phyloP scores from a whole-genome alignment of 2,888 invertebrate species.

The Gymnoscelis rufifasciata region DNA sequence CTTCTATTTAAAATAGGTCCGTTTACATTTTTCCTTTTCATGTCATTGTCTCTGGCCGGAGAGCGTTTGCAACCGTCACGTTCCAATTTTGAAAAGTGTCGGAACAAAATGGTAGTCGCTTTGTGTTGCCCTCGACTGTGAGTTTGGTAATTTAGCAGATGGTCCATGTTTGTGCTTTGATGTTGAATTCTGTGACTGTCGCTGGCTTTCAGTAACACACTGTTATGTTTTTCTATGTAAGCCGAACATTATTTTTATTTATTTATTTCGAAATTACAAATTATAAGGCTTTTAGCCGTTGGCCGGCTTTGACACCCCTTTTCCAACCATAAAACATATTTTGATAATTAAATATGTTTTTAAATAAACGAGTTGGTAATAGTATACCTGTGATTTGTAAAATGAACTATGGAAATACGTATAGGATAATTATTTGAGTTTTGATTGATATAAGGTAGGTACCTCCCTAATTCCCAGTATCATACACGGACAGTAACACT shows the following conservation, averaged over 20 bases:
- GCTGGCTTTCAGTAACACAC: conserved; percentile 22
- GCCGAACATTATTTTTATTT: neutral
- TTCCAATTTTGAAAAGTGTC: conserved; percentile 80
- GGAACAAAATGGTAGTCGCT: conserved; percentile 77
- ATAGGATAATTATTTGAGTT: too few relatives aligned
- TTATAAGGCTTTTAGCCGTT: too few relatives aligned
- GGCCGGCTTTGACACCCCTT: too few relatives aligned
- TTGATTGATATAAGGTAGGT: too few relatives aligned
- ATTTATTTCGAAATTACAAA: too few relatives aligned
- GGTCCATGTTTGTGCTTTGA: conserved; percentile 58
- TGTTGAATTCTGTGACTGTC: conserved; percentile 40
- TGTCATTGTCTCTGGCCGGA: conserved; percentile 76
- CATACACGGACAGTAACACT: too few relatives aligned
- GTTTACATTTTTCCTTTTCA: conserved; percentile 79
- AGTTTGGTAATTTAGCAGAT: conserved; percentile 74
- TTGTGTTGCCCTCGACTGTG: conserved; percentile 62
- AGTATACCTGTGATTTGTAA: too few relatives aligned
- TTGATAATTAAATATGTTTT: too few relatives aligned
- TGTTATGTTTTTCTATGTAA: conserved; percentile 6
- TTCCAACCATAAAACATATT: too few relatives aligned
- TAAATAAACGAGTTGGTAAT: too few relatives aligned
- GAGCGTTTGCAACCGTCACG: conserved; percentile 79
- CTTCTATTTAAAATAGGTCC: conserved; percentile 74
- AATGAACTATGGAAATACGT: too few relatives aligned
- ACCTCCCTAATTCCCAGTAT: too few relatives aligned